Evolutionary conservation across 2,797 vertebrate species (phyloP).

Genomic region (Enteromius viviparus): DNA sequence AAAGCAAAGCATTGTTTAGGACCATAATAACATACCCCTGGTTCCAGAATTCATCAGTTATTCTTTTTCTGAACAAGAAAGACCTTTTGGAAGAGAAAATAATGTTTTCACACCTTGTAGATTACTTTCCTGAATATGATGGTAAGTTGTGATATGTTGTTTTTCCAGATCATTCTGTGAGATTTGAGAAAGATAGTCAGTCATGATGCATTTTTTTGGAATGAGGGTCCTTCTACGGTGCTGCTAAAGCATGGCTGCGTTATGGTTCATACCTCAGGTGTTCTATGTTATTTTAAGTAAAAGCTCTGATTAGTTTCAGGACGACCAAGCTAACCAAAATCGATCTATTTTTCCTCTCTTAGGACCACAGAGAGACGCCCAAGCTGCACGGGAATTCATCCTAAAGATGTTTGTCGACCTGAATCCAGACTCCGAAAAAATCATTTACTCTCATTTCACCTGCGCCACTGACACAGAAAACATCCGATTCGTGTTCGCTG

Average conservation of each 20-base stretch:
- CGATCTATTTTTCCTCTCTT: constrained; percentile 22
- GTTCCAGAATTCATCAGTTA: constrained; percentile 76
- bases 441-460: constrained; percentile 90
- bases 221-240: background rate
- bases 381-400: constrained; percentile 89
- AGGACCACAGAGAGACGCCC: constrained; percentile 89
- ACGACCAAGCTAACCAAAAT: background rate
- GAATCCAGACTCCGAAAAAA: constrained; percentile 89
- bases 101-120: constrained; percentile 77
- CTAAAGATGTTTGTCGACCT: constrained; percentile 92
- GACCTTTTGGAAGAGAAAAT: constrained; percentile 81
- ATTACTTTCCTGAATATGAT: constrained; percentile 79
- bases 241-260: background rate
- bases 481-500: constrained; percentile 85
- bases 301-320: background rate
- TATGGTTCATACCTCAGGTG: background rate
- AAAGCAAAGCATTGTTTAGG: constrained; percentile 79
- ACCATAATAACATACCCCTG: constrained; percentile 78
- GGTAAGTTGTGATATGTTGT: constrained; percentile 65
- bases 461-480: constrained; percentile 90
- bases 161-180: background rate
- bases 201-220: background rate
- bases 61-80: constrained; percentile 81
- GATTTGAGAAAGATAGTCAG: background rate
- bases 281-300: background rate